Evolutionary conservation across 2,113 vertebrate genomes (phyloP).

Genomic region (Trinectes maculatus): DNA sequence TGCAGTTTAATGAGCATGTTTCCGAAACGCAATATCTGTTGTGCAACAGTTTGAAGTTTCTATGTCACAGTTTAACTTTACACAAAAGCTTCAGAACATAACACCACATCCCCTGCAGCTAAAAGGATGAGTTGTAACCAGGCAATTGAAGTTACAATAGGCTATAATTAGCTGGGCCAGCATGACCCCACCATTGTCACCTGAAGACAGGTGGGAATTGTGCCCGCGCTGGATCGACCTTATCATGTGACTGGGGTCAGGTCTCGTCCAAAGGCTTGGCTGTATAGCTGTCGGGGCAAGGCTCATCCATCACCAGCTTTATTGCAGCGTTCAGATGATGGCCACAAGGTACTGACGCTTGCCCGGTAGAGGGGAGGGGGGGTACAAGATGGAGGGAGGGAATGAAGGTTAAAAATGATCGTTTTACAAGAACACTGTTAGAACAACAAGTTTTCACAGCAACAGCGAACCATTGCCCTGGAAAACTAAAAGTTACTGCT

Average conservation of each 20-base stretch:
- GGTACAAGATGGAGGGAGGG: neutral
- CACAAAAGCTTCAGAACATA: conserved; percentile 74
- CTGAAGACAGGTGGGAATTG: conserved; percentile 83
- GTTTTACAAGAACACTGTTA: conserved; percentile 78
- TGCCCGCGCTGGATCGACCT: conserved; percentile 78
- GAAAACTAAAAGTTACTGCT: conserved; percentile 73
- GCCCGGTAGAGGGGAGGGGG: conserved; percentile 37
- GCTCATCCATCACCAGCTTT: conserved; percentile 83
- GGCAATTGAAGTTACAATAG: conserved; percentile 75
- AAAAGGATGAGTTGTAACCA: conserved; percentile 71
- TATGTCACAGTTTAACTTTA: conserved; percentile 76
- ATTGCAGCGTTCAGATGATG: conserved; percentile 76
- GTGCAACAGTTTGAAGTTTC: conserved; percentile 73
- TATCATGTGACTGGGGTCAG: conserved; percentile 86
- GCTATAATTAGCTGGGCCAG: conserved; percentile 79
- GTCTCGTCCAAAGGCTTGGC: conserved; percentile 77
- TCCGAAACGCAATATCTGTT: conserved; percentile 84
- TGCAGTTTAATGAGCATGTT: conserved; percentile 73
- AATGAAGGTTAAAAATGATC: conserved; percentile 62
- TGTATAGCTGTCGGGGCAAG: conserved; percentile 78
- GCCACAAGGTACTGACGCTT: conserved; percentile 66
- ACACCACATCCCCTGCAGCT: conserved; percentile 73
- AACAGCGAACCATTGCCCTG: conserved; percentile 48
- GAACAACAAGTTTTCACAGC: conserved; percentile 78
- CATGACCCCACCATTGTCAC: conserved; percentile 83